Conservation (phyloP, 2,113 vertebrate species). For the Bufo gargarizans region DNA sequence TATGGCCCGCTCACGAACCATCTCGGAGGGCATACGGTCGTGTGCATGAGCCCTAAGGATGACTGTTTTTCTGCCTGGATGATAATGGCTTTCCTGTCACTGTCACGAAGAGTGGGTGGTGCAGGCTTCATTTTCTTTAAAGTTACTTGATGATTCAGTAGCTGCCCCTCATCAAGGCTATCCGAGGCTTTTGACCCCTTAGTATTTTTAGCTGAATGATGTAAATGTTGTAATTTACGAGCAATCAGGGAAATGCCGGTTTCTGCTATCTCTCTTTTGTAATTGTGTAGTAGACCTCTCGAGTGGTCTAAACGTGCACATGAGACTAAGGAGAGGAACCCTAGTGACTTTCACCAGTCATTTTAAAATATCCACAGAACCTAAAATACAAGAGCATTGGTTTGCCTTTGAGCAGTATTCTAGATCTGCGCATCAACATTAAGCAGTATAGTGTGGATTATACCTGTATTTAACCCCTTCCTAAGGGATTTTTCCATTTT, state of each 20-base stretch:
- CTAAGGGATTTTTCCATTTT: no score
- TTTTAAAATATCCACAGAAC: background rate
- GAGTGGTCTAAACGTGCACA: background rate
- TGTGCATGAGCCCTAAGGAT: background rate
- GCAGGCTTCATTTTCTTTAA: background rate
- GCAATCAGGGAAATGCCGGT: background rate
- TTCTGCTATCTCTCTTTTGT: background rate
- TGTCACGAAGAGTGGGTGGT: background rate
- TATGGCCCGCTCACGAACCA: no score
- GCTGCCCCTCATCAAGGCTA: background rate
- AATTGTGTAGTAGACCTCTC: background rate
- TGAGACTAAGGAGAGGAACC: background rate
- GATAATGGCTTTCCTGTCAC: constrained; percentile 2
- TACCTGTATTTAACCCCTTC: no score
- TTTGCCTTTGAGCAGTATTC: no score
- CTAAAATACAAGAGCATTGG: background rate
- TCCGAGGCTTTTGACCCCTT: background rate
- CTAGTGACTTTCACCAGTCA: background rate
- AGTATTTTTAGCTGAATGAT: background rate
- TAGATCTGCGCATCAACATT: no score
- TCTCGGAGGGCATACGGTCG: no score
- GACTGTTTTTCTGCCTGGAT: background rate
- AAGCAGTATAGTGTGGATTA: no score
- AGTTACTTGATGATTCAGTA: background rate
- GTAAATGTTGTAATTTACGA: background rate